Base-by-base conservation (phyloP, 2,113 vertebrate species). In the Hassar affinis region DNA sequence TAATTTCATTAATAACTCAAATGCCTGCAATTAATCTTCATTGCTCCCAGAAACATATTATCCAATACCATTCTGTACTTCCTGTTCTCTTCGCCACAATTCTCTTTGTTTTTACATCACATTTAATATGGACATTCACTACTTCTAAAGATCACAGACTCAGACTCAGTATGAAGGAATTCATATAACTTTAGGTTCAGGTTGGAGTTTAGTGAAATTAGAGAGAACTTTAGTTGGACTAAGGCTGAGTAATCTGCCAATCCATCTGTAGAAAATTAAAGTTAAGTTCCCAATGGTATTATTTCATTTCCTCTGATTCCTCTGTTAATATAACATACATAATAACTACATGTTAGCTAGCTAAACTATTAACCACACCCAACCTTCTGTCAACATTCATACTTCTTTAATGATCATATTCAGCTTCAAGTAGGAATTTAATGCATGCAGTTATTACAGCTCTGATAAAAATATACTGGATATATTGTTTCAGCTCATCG, bases 1-100 rank as follows among this genome's bases (percentile, higher is more conserved):
- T 88, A 88, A 88, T 88, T 88, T 86, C 69, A 80, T 85, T 88
- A 85, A 83, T 86, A 84, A 81, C 78, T 83, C 54, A 87, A 89
- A 81, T 86, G 74, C 59, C 69, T 85, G 56, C 30, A 77, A 57
- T 86, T 88, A 85, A 81, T 86, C 79, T 85, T 84, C 68, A 87
- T 79, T 74, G 78, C 54, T 25, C 30, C 83, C 51, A 45, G 18
- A 64, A 78, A 62, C 59, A 69, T 88, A 83, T 77, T 84, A 79
- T 78, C 11, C 22, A 17, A 12, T 35, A 59, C n/a, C 62, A 86
- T 71, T 75, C 68, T 15, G 18, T 12, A 15, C 27, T 25, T 74
- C 52, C n/a, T 20, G 69, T 20, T 61, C 18, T 35, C 12, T 64
- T 18, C 15, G 20, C 5, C 22, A 9, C 4, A 47, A 66, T 2